phyloP scores from a whole-genome alignment of 2,797 vertebrate genomes.

The Pangasius macronema region DNA sequence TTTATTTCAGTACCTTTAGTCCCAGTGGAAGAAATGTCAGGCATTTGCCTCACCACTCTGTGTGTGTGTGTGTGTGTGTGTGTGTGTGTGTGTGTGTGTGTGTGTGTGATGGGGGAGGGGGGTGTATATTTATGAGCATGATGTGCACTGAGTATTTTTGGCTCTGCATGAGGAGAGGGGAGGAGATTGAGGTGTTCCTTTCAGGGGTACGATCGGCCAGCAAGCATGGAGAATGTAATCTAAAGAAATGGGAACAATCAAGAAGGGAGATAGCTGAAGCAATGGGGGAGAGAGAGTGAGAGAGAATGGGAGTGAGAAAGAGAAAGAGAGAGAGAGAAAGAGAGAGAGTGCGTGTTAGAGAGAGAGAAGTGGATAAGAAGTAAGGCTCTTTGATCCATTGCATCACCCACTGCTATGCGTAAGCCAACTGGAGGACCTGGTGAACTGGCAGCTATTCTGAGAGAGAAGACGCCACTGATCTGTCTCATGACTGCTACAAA shows the following conservation, averaged over 20 bases:
- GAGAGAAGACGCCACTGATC: conserved; percentile 42
- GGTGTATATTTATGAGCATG: conserved; percentile 56
- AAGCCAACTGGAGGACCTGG: conserved; percentile 55
- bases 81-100: neutral
- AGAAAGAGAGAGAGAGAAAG: conserved; percentile 1
- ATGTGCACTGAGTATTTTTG: conserved; percentile 56
- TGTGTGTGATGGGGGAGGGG: conserved; percentile 28
- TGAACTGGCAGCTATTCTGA: conserved; percentile 53
- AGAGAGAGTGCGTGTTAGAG: conserved; percentile 6
- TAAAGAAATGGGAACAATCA: conserved; percentile 48
- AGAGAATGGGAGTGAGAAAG: conserved; percentile 20
- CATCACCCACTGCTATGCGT: conserved; percentile 48
- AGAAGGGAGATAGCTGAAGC: conserved; percentile 38
- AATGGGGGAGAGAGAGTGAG: conserved; percentile 9
- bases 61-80: conserved; percentile 5
- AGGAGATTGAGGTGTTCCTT: conserved; percentile 48
- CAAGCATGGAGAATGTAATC: conserved; percentile 44
- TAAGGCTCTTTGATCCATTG: conserved; percentile 46
- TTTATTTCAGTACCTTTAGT: conserved; percentile 59
- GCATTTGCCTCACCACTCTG: conserved; percentile 51
- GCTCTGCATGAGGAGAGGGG: conserved; percentile 46
- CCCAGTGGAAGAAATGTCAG: conserved; percentile 58
- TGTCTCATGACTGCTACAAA: conserved; percentile 57
- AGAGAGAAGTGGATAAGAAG: conserved; percentile 37
- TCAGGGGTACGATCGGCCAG: conserved; percentile 37